Percentiles rank a stretch among this genome's conserved stretches.
phyloP scores from a whole-genome alignment of 2,113 vertebrate species.

The Merops nubicus region DNA sequence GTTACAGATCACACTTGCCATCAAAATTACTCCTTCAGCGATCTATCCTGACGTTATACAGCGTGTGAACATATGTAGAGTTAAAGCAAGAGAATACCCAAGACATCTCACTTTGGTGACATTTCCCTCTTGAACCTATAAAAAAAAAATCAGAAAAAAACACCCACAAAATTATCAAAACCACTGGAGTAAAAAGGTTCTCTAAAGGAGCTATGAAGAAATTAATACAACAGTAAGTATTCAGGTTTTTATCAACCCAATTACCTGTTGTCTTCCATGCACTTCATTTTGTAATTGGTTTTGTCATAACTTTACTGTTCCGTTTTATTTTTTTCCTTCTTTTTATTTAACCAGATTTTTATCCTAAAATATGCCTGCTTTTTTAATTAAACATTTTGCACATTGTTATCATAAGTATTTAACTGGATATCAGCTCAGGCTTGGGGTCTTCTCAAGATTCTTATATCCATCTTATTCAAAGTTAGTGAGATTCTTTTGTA shows the following conservation, averaged over 20 bases:
- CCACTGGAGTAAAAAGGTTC: neutral
- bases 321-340: neutral
- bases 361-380: neutral
- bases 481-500: neutral
- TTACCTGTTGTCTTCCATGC: neutral
- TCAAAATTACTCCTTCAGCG: neutral
- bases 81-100: neutral
- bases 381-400: neutral
- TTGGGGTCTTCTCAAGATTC: neutral
- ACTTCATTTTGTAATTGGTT: neutral
- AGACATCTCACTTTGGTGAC: neutral
- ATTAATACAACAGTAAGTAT: neutral
- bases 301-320: neutral
- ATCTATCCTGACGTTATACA: neutral
- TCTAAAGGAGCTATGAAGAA: neutral
- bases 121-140: too few relatives aligned
- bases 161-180: fast-evolving
- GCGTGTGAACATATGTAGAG: neutral
- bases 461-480: neutral
- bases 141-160: neutral
- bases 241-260: too few relatives aligned
- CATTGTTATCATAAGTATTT: neutral
- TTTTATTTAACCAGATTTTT: neutral
- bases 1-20: neutral
- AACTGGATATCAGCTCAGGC: neutral